A percentile compares a stretch with the other conserved stretches of the same genome.
Evolutionary conservation across 2,888 invertebrate genomes (phyloP).

Genomic region (Drosophila ezoana): DNA sequence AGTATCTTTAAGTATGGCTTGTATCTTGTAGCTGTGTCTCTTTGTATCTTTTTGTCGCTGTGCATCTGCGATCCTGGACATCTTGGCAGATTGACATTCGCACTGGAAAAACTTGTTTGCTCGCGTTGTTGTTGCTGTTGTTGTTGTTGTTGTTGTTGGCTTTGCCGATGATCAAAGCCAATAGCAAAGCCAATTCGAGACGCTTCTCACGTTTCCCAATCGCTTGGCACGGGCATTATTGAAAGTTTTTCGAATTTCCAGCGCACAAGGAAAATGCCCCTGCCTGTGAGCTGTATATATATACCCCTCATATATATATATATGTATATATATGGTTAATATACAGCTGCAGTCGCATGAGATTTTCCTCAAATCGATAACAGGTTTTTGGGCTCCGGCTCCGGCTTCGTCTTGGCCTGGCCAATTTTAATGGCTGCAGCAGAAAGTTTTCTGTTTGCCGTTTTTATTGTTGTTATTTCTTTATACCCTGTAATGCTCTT

Average conservation of each 20-base stretch:
- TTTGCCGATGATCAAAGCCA: constrained; percentile 56
- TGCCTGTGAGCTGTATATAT: neutral
- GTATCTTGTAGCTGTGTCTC: constrained; percentile 8
- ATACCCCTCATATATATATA: neutral
- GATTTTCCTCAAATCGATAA: constrained; percentile 73
- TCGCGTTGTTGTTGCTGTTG: neutral
- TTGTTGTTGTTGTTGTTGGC: constrained; percentile 12
- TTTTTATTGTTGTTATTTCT: constrained; percentile 15
- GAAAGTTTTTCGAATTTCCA: constrained; percentile 68
- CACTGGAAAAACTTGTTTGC: constrained; percentile 73
- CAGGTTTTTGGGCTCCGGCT: constrained; percentile 66
- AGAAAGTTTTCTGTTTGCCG: constrained; percentile 58
- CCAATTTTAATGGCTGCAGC: constrained; percentile 65
- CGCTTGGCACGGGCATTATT: constrained; percentile 60
- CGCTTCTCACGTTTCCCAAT: constrained; percentile 69
- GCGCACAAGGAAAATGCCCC: constrained; percentile 9
- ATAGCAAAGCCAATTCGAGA: constrained; percentile 59
- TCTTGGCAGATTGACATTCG: constrained; percentile 54
- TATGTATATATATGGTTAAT: constrained; percentile 2
- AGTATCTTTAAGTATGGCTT: constrained; percentile 11
- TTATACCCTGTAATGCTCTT: constrained; percentile 1
- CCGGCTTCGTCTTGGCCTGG: constrained; percentile 44
- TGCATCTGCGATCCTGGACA: constrained; percentile 51
- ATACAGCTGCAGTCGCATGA: constrained; percentile 36
- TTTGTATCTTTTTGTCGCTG: constrained; percentile 24